Percentiles rank a stretch among this genome's conserved stretches.
Evolutionary conservation across 1,140 invertebrate genomes (phyloP).

Genomic region (Euschistus heros): DNA sequence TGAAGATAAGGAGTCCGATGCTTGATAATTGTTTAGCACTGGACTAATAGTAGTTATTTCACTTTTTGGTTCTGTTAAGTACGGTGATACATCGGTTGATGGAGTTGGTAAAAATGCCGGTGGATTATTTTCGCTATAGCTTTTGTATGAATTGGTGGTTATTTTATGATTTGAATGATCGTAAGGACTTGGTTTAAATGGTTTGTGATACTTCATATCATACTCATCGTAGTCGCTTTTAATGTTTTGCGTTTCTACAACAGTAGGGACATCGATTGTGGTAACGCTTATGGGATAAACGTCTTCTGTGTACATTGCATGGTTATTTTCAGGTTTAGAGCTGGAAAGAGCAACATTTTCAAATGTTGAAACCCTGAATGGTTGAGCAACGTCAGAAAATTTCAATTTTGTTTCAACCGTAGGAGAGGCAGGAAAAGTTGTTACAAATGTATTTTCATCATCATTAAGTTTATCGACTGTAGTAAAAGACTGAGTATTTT

Average conservation of each 20-base stretch:
- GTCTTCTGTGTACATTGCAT: not conserved
- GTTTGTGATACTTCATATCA: not conserved
- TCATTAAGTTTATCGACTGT: not conserved
- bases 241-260: not conserved
- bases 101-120: conserved; percentile 28
- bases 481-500: conserved; percentile 17
- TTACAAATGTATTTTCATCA: conserved; percentile 12
- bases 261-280: conserved; percentile 27
- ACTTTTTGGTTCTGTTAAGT: not conserved
- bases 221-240: not conserved
- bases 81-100: conserved; percentile 19
- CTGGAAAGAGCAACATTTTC: not conserved
- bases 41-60: conserved; percentile 1
- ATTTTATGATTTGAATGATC: conserved; percentile 1
- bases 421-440: conserved; percentile 21
- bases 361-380: conserved; percentile 12
- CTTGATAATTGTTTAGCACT: not conserved
- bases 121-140: conserved; percentile 7
- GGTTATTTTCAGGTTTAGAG: conserved; percentile 16
- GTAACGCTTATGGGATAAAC: conserved; percentile 26
- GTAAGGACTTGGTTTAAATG: conserved; percentile 7
- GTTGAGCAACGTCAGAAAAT: conserved; percentile 21
- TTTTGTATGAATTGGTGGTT: conserved; percentile 5
- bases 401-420: not conserved
- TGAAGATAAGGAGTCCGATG: not conserved